Evolutionary conservation across 2,888 invertebrate genomes (phyloP).

Genomic region (Thymelicus lineola): DNA sequence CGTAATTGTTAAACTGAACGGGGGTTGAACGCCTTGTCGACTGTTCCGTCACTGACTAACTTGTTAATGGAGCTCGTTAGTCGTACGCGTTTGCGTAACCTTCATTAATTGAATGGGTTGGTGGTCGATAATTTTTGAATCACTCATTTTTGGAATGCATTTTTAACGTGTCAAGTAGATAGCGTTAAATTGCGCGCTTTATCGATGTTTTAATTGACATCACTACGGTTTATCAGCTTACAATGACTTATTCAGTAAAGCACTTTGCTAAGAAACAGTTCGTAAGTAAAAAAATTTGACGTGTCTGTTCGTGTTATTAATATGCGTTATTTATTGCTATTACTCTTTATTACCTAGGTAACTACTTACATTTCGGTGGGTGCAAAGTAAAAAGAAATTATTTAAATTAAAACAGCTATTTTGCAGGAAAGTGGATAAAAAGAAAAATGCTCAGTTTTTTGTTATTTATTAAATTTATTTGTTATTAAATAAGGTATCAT

Average conservation of each 20-base stretch:
- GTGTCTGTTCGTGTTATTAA: no score
- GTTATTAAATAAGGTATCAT: no score
- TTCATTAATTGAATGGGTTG: constrained; percentile 30
- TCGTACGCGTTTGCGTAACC: constrained; percentile 37
- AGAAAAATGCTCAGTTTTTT: no score
- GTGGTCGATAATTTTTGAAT: constrained; percentile 15
- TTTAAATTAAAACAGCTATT: no score
- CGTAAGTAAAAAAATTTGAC: background rate
- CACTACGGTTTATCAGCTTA: constrained; percentile 49
- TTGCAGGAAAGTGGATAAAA: no score
- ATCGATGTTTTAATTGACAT: constrained; percentile 49
- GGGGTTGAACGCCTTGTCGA: constrained; percentile 82
- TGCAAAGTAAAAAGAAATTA: no score
- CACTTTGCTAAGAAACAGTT: constrained; percentile 18
- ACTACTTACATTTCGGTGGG: no score
- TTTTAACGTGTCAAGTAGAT: background rate
- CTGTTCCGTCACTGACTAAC: constrained; percentile 69
- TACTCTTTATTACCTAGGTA: background rate
- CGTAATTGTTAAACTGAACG: constrained; percentile 83
- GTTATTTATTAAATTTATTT: no score
- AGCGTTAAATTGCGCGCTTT: constrained; percentile 4
- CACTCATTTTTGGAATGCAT: background rate
- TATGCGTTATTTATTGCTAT: no score
- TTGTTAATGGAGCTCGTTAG: constrained; percentile 42
- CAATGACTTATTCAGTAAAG: constrained; percentile 17